phyloP scores from a whole-genome alignment of 92 coral and sea anemone genomes.

The Blastomussa wellsi region DNA sequence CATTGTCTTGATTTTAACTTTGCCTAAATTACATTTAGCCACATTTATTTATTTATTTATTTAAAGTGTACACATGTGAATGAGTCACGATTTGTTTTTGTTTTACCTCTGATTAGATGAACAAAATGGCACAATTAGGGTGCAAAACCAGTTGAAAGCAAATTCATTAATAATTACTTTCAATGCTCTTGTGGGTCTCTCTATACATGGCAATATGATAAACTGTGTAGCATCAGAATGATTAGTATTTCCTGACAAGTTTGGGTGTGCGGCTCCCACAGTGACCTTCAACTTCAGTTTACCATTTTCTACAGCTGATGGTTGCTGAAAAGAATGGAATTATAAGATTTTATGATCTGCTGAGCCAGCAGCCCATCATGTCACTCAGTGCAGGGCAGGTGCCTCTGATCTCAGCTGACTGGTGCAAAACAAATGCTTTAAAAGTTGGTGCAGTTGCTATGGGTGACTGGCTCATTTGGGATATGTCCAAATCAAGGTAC shows the following conservation, averaged over 20 bases:
- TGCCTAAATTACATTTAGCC: too few species aligned
- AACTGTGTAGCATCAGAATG: too few species aligned
- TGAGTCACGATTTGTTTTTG: too few species aligned
- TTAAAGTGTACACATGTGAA: too few species aligned
- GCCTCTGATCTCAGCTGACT: constrained; percentile 92
- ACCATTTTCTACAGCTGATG: constrained; percentile 67
- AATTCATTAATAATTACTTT: too few species aligned
- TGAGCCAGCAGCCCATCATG: constrained; percentile 96
- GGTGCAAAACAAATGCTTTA: constrained; percentile 82
- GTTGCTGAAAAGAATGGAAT: constrained; percentile 97
- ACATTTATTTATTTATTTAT: too few species aligned
- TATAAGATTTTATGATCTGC: constrained; percentile 87
- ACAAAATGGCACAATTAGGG: too few species aligned
- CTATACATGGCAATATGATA: too few species aligned
- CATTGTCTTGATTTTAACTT: too few species aligned
- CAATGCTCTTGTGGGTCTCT: too few species aligned
- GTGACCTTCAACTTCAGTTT: not conserved
- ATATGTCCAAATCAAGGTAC: constrained; percentile 97
- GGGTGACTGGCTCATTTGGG: constrained; percentile 98
- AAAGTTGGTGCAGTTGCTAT: constrained; percentile 91
- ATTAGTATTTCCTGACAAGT: not conserved
- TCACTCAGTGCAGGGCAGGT: constrained; percentile 76
- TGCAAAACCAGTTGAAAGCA: too few species aligned
- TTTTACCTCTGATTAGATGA: too few species aligned
- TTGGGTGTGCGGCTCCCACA: not conserved